phyloP scores from a whole-genome alignment of 2,888 invertebrate species.

The Schizaphis graminum region DNA sequence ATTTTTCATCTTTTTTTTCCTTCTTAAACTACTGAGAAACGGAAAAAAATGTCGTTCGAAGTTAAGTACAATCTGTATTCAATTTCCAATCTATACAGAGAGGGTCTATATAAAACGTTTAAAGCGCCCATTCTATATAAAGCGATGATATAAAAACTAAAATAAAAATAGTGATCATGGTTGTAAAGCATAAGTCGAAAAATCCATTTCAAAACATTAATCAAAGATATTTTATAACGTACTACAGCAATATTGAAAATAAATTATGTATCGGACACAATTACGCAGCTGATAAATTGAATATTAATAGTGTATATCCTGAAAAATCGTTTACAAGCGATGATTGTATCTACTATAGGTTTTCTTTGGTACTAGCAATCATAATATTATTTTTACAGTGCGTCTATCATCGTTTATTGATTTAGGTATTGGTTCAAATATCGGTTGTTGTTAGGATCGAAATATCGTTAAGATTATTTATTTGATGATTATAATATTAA shows the following conservation, averaged over 20 bases:
- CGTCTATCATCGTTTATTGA: neutral
- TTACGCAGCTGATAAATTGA: neutral
- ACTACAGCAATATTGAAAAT: neutral
- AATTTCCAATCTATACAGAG: neutral
- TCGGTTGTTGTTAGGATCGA: neutral
- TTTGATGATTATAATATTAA: neutral
- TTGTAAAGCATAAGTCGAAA: neutral
- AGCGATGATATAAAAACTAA: neutral
- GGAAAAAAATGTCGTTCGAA: neutral
- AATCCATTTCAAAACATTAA: neutral
- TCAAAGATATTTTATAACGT: neutral
- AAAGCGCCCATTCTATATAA: neutral
- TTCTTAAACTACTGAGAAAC: neutral
- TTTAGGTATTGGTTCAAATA: neutral
- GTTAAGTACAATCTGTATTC: neutral
- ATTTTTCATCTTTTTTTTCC: neutral
- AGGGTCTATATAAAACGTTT: neutral
- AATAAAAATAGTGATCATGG: neutral
- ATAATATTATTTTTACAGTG: neutral
- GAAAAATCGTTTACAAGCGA: neutral
- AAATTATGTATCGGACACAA: neutral
- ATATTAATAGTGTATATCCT: neutral
- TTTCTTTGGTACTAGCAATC: neutral
- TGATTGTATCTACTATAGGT: neutral
- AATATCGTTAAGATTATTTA: neutral